A percentile compares a stretch with the other conserved stretches of the same genome.
phyloP scores from a whole-genome alignment of 2,113 vertebrate genomes.

The Cynopterus brachyotis region DNA sequence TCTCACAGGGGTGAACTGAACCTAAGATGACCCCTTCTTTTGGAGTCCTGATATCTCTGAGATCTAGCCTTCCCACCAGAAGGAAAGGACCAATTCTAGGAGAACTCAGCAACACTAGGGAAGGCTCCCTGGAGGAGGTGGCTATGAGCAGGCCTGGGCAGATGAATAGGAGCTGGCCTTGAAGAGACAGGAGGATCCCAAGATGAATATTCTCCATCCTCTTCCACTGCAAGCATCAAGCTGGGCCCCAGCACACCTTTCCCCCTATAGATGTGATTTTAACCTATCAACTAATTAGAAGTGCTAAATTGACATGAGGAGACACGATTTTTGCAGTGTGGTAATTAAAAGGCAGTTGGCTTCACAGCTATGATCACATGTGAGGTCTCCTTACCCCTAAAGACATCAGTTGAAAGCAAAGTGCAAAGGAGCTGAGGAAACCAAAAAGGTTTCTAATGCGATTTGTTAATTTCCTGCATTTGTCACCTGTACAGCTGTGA shows the following conservation, averaged over 20 bases:
- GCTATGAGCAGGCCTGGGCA: neutral
- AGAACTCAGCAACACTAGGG: neutral
- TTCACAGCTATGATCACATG: constrained; percentile 79
- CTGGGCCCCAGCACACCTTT: neutral
- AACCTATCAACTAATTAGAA: constrained; percentile 68
- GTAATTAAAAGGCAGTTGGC: constrained; percentile 78
- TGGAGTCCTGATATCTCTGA: neutral
- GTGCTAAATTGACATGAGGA: constrained; percentile 42
- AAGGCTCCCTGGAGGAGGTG: constrained; percentile 32
- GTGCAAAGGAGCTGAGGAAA: constrained; percentile 78
- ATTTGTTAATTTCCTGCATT: constrained; percentile 79
- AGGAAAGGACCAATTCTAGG: neutral
- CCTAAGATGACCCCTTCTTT: neutral
- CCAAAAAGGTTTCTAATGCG: constrained; percentile 65
- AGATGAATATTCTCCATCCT: neutral
- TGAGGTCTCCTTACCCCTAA: constrained; percentile 66
- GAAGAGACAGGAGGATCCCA: neutral
- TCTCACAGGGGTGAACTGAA: neutral
- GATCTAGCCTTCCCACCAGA: neutral
- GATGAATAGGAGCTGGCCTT: constrained; percentile 20
- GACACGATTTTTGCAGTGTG: constrained; percentile 59
- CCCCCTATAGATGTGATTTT: constrained; percentile 11
- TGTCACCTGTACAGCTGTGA: constrained; percentile 80
- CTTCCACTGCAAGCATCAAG: neutral
- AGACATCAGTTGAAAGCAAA: constrained; percentile 74